Percentiles rank a stretch among this genome's conserved stretches.
Evolutionary conservation across 2,797 vertebrate genomes (phyloP).

Genomic region (Clarias fuscus): DNA sequence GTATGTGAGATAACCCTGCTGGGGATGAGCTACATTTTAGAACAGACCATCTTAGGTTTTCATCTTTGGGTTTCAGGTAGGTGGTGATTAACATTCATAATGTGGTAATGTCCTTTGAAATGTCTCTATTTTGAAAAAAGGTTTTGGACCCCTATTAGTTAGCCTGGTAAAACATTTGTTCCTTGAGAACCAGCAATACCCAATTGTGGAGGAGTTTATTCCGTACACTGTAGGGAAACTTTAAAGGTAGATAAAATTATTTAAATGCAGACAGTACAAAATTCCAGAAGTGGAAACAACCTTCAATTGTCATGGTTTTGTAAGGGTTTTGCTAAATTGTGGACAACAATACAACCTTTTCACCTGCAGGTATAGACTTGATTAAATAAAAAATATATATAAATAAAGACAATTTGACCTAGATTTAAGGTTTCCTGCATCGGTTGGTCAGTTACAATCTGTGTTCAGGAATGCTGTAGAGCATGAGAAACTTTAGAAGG

Average conservation of each 20-base stretch:
- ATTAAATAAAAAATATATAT: too few species aligned
- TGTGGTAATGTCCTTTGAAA: background rate
- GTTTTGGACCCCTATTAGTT: background rate
- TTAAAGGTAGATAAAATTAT: background rate
- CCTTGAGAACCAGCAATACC: background rate
- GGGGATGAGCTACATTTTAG: background rate
- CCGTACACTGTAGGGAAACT: background rate
- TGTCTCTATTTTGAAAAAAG: too few species aligned
- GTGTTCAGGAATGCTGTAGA: background rate
- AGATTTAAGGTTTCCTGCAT: background rate
- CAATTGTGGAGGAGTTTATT: background rate
- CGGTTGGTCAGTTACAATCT: background rate
- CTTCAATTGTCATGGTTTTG: background rate
- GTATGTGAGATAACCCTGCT: background rate
- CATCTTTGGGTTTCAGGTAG: too few species aligned
- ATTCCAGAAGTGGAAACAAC: background rate
- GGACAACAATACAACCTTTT: background rate
- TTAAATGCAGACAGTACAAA: background rate
- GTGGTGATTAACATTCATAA: background rate
- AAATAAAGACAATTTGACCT: too few species aligned
- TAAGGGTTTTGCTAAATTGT: too few species aligned
- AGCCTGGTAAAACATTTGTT: background rate
- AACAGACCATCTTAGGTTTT: background rate
- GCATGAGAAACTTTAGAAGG: background rate
- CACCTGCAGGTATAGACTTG: background rate